A percentile compares a stretch with the other conserved stretches of the same genome.
These are phyloP conservation scores for Cotesia typhae DNA, from an alignment of 1,140 invertebrate genomes.

Conservation along the genomic window DNA sequence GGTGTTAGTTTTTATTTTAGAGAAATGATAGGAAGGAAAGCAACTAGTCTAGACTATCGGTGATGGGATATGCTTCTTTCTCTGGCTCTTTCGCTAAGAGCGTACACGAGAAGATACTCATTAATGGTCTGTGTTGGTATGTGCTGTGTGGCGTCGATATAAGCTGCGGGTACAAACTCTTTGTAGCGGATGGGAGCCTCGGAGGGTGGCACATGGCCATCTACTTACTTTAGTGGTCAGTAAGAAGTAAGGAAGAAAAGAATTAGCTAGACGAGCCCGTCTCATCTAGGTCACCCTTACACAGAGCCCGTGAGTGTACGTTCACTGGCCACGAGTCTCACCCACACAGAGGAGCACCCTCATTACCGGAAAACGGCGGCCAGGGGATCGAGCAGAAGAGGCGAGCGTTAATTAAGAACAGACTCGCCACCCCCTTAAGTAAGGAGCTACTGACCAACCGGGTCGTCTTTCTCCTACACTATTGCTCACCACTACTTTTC, in stretches of 20 bases:
- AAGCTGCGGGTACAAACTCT: constrained; percentile 3
- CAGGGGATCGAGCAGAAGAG: constrained; percentile 64
- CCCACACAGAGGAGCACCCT: constrained; percentile 55
- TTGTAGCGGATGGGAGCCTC: constrained; percentile 25
- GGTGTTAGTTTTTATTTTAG: no score
- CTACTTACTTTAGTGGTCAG: constrained; percentile 65
- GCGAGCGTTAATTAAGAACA: constrained; percentile 67
- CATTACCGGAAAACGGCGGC: constrained; percentile 59
- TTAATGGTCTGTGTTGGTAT: no score
- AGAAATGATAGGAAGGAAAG: no score
- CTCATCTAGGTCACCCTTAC: constrained; percentile 64
- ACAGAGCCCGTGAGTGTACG: constrained; percentile 32
- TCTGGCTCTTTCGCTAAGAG: no score
- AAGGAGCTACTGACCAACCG: constrained; percentile 62
- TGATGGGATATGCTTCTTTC: no score
- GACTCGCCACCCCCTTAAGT: constrained; percentile 64
- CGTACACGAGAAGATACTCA: no score
- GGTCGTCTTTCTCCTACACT: constrained; percentile 15
- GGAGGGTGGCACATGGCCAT: constrained; percentile 57
- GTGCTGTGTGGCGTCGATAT: no score
- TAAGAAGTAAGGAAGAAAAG: constrained; percentile 63
- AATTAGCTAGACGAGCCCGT: constrained; percentile 65
- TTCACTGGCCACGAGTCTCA: constrained; percentile 30
- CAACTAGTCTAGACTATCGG: no score
- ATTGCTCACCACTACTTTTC: neutral